Evolutionary conservation across 2,113 vertebrate genomes (phyloP), one percentile per base, ranked within the genome.

Genomic region (Hippoglossus stenolepis): DNA sequence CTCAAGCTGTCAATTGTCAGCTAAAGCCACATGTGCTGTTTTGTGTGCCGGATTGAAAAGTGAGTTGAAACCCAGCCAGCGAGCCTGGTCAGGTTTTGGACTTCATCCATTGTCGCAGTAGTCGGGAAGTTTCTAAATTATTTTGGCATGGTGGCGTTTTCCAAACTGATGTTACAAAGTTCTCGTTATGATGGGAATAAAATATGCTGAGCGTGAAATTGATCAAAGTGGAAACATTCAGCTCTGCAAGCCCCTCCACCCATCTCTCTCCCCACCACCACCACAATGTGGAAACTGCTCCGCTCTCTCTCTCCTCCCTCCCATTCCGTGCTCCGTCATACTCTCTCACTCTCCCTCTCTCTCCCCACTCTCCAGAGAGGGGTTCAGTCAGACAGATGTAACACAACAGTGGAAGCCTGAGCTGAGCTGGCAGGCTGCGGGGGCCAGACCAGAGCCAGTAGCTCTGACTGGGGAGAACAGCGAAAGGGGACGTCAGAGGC

Each of bases 351-450:
- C 71, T 65, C 61, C 58, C 71, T 73, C 76, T 73, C 66, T 53
- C 62, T 40, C 80, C 53, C 51, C 47, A 40, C 80, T 83, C 87
- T 85, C 70, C 66, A 75, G 76, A 84, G 76, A 81, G 79, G 54
- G 56, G 64, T 81, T 89, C 86, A 78, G 83, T 81, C 80, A 85
- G 86, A 91, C 90, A 90, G 89, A 91, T 93, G 91, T 89, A 93
- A 86, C 77, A 70, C 81, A 70, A 82, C 61, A 62, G 81, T 67
- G 59, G 82, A 86, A 87, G 87, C 40, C 77, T 86, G 75, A 82
- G 88, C 88, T 87, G 85, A 90, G 80, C 87, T 90, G 87, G 85
- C 84, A 89, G 85, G 88, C 86, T 85, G 86, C 72, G 62, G 82
- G 68, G 87, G 85, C 86, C 85, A 70, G 84, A 88, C 73, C 83